These are phyloP conservation scores for Ascidia mentula DNA, from an alignment of 23 tunicate species.

Conservation along the genomic window DNA sequence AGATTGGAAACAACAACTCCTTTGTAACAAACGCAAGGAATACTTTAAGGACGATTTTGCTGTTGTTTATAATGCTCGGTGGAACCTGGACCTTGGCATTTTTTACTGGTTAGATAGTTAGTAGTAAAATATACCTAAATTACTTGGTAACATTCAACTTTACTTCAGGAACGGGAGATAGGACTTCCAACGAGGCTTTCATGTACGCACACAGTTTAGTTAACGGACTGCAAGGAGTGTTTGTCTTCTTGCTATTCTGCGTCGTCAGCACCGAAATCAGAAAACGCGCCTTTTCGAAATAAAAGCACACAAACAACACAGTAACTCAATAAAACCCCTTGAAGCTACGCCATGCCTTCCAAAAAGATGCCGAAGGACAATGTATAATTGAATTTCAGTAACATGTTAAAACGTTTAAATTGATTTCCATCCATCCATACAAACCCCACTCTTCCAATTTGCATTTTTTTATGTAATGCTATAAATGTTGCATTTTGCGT, in stretches of 20 bases:
- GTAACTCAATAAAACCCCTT: too few relatives aligned
- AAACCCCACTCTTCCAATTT: too few relatives aligned
- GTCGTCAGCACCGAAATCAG: neutral
- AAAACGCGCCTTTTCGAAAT: too few relatives aligned
- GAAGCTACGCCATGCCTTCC: too few relatives aligned
- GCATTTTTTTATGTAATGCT: too few relatives aligned
- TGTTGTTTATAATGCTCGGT: neutral
- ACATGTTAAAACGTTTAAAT: too few relatives aligned
- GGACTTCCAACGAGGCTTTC: neutral
- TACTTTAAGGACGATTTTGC: neutral
- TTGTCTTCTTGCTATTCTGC: neutral
- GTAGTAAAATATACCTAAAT: neutral
- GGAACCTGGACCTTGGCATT: neutral
- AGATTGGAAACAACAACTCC: neutral
- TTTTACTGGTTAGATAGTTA: neutral
- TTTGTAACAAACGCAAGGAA: neutral
- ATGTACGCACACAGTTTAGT: neutral
- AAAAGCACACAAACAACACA: too few relatives aligned
- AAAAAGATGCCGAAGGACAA: too few relatives aligned
- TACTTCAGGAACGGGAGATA: neutral
- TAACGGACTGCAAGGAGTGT: neutral
- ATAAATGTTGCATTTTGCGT: too few relatives aligned
- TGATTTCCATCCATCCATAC: too few relatives aligned
- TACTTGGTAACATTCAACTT: too few relatives aligned
- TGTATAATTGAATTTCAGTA: too few relatives aligned